These are phyloP conservation scores for Montipora cactus DNA, from an alignment of 64 coral and sea anemone genomes.

Conservation along the genomic window DNA sequence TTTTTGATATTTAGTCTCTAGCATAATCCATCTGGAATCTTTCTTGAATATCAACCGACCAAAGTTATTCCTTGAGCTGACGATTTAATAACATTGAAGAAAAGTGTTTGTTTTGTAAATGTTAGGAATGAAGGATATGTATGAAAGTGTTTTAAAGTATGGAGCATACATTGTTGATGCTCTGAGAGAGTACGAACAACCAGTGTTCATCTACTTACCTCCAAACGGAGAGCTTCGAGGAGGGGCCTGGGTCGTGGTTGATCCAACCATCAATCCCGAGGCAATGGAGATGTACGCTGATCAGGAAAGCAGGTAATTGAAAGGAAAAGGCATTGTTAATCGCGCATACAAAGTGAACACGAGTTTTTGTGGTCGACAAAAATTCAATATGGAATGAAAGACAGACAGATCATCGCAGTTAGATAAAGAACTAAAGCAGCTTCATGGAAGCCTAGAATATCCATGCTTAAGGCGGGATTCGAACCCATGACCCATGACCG, in stretches of 20 bases:
- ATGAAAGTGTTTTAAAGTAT: constrained; percentile 91
- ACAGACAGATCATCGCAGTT: no score
- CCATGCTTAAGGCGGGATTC: no score
- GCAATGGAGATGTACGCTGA: constrained; percentile 99
- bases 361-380: no score
- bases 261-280: constrained; percentile 93
- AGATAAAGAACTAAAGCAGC: no score
- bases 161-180: constrained; percentile 96
- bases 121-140: constrained; percentile 87
- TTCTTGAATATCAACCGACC: no score
- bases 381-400: no score
- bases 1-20: not conserved
- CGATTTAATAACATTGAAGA: not conserved
- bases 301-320: constrained; percentile 80
- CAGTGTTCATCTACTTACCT: constrained; percentile 93
- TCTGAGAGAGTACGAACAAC: constrained; percentile 82
- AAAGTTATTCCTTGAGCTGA: no score
- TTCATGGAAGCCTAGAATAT: no score
- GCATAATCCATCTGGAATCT: no score
- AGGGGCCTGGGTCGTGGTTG: constrained; percentile 98
- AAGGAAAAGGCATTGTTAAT: not conserved
- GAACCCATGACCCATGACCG: no score
- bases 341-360: no score
- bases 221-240: constrained; percentile 91
- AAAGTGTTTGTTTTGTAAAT: not conserved